phyloP scores from a whole-genome alignment of 2,797 vertebrate genomes.

The Sibirionetta formosa region DNA sequence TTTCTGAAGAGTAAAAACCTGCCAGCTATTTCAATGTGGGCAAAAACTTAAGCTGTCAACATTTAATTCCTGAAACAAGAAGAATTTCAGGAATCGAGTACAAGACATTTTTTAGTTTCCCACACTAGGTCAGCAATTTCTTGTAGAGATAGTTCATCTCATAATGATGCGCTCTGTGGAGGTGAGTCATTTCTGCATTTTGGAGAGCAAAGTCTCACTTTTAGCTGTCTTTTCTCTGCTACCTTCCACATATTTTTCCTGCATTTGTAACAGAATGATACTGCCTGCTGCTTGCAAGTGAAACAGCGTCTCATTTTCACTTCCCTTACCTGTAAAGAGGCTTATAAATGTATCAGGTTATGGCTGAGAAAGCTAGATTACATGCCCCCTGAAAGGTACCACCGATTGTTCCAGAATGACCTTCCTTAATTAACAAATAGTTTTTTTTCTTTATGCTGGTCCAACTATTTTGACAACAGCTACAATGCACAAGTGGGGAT shows the following conservation, averaged over 20 bases:
- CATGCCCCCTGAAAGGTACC: background rate
- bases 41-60: background rate
- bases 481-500: background rate
- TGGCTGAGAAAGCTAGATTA: background rate
- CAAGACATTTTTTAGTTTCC: conserved; percentile 25
- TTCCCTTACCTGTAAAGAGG: background rate
- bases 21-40: background rate
- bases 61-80: background rate
- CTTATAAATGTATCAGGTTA: background rate
- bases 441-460: background rate
- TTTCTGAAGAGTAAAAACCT: background rate
- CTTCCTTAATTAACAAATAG: background rate
- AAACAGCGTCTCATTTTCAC: background rate
- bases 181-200: conserved; percentile 14
- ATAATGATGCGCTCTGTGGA: background rate
- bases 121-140: conserved; percentile 20
- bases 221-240: background rate
- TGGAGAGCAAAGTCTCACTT: conserved; percentile 2
- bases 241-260: background rate
- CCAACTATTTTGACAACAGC: background rate
- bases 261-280: background rate
- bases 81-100: background rate
- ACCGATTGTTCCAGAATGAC: background rate
- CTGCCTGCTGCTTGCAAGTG: background rate
- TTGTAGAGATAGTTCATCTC: background rate